These are phyloP conservation scores for Oikopleura vanhoeffeni DNA, from an alignment of 23 tunicate species.

Conservation along the genomic window DNA sequence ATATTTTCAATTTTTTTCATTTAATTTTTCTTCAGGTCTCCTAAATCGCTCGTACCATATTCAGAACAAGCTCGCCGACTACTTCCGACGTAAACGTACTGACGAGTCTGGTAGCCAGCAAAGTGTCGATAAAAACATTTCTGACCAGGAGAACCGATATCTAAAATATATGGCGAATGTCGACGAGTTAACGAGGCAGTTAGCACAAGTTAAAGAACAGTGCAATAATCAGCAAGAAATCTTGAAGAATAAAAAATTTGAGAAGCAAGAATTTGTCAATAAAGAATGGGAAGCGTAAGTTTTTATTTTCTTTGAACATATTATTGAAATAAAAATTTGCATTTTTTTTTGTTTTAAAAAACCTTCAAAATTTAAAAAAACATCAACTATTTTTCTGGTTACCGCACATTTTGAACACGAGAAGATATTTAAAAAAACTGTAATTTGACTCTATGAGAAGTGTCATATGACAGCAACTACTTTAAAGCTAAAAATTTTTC, in stretches of 20 bases:
- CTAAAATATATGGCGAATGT: slow-evolving; percentile 68
- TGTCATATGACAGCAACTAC: no score
- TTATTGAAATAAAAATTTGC: no score
- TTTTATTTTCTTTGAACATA: no score
- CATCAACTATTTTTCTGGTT: no score
- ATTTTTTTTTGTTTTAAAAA: no score
- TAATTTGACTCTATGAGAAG: no score
- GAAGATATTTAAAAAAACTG: no score
- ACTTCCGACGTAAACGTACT: slow-evolving; percentile 56
- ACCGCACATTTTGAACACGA: no score
- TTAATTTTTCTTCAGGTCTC: background rate
- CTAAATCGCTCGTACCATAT: slow-evolving; percentile 12
- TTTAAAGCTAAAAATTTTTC: no score
- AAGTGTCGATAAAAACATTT: slow-evolving; percentile 45
- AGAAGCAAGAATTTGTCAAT: slow-evolving; percentile 48
- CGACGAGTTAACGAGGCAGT: slow-evolving; percentile 57
- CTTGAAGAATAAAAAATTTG: slow-evolving; percentile 31
- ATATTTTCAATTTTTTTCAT: no score
- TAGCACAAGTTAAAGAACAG: slow-evolving; percentile 34
- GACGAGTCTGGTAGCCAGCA: slow-evolving; percentile 34
- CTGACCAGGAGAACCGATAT: slow-evolving; percentile 86
- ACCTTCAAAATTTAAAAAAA: no score
- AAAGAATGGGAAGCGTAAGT: slow-evolving; percentile 49
- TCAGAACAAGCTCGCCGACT: slow-evolving; percentile 83
- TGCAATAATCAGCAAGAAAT: slow-evolving; percentile 55